phyloP scores from a whole-genome alignment of 92 coral and sea anemone genomes.

The Epizoanthus fatuus region DNA sequence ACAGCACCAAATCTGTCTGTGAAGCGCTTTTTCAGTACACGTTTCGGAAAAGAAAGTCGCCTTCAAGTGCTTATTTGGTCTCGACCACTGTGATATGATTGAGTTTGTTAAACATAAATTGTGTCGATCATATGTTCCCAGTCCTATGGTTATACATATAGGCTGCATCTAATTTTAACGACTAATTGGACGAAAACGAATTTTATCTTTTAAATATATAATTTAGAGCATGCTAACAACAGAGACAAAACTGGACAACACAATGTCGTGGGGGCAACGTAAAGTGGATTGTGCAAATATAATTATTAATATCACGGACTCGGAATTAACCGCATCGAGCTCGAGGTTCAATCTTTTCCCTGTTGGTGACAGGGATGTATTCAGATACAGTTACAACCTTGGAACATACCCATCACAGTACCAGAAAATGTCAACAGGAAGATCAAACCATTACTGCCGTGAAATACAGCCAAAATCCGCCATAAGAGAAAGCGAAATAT shows the following conservation, averaged over 20 bases:
- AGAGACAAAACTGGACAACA: neutral
- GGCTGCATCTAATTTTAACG: neutral
- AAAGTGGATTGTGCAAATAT: neutral
- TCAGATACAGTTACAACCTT: constrained; percentile 64
- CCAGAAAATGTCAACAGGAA: neutral
- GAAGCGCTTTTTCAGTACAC: too few species aligned
- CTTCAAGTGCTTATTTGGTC: too few species aligned
- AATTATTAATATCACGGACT: neutral
- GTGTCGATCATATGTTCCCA: too few species aligned
- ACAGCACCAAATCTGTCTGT: too few species aligned
- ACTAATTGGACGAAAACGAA: neutral
- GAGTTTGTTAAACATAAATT: too few species aligned
- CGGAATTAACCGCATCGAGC: neutral
- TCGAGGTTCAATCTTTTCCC: neutral
- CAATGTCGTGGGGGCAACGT: constrained; percentile 3
- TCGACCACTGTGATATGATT: too few species aligned
- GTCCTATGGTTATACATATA: neutral
- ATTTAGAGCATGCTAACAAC: neutral
- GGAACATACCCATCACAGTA: constrained; percentile 26
- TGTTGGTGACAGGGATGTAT: constrained; percentile 18
- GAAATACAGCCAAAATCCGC: neutral
- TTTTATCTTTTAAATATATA: neutral
- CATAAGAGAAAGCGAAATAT: neutral
- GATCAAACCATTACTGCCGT: neutral
- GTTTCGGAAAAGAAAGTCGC: too few species aligned